phyloP scores from a whole-genome alignment of 1,140 invertebrate genomes.

The Halesus radiatus region DNA sequence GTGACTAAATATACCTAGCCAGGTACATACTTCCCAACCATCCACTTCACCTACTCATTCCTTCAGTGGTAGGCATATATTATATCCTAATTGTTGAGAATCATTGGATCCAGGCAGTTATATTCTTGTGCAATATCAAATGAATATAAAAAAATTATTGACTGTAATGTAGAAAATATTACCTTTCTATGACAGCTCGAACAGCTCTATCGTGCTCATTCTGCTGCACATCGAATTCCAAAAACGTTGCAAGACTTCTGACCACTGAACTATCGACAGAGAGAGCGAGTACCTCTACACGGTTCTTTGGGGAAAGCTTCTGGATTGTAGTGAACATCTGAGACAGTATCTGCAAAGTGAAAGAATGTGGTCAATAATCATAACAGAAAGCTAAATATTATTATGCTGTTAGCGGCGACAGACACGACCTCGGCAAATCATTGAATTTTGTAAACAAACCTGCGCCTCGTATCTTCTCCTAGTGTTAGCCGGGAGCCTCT shows the following conservation, averaged over 20 bases:
- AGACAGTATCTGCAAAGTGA: slow-evolving; percentile 68
- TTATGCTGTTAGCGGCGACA: too few relatives aligned
- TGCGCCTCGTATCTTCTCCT: slow-evolving; percentile 68
- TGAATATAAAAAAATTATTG: background rate
- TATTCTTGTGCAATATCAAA: too few relatives aligned
- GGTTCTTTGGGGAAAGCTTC: slow-evolving; percentile 71
- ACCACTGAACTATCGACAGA: slow-evolving; percentile 71
- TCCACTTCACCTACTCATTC: too few relatives aligned
- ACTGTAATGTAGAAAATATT: slow-evolving; percentile 58
- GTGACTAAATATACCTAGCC: too few relatives aligned
- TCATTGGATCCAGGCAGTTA: too few relatives aligned
- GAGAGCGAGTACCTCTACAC: slow-evolving; percentile 73
- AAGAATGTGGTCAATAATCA: background rate
- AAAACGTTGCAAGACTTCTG: slow-evolving; percentile 70
- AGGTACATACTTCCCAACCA: too few relatives aligned
- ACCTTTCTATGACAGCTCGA: slow-evolving; percentile 74
- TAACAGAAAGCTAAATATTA: too few relatives aligned
- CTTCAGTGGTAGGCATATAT: too few relatives aligned
- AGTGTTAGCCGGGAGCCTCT: slow-evolving; percentile 68
- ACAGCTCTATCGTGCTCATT: slow-evolving; percentile 72
- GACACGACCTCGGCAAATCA: too few relatives aligned
- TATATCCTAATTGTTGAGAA: too few relatives aligned
- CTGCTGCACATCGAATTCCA: slow-evolving; percentile 72
- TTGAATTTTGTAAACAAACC: slow-evolving; percentile 49
- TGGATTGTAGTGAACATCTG: slow-evolving; percentile 72